Percentiles rank a stretch among this genome's conserved stretches.
These are phyloP conservation scores for Drosophila koepferae DNA, from an alignment of 2,888 invertebrate genomes.

Conservation along the genomic window DNA sequence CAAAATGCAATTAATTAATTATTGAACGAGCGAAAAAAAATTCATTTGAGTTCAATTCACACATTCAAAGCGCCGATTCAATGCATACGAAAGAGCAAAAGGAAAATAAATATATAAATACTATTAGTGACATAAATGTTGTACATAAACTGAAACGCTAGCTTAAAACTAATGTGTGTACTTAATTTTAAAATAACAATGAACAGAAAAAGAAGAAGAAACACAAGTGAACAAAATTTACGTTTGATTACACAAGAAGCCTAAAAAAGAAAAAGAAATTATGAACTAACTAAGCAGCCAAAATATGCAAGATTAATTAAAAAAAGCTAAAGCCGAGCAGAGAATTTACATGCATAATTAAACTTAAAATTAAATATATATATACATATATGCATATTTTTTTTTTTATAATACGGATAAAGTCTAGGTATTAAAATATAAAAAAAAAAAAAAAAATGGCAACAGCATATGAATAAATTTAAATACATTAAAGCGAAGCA, in stretches of 20 bases:
- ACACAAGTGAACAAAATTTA: constrained; percentile 5
- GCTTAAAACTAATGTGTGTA: constrained; percentile 60
- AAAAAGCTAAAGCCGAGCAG: constrained; percentile 27
- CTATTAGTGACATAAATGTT: constrained; percentile 76
- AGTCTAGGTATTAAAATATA: constrained; percentile 53
- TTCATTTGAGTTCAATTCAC: neutral
- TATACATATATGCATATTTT: no score
- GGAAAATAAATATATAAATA: constrained; percentile 32
- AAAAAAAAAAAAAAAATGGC: constrained; percentile 16
- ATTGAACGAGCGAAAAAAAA: constrained; percentile 6
- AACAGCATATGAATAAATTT: constrained; percentile 29
- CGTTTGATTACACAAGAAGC: constrained; percentile 56
- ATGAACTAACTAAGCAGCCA: constrained; percentile 56
- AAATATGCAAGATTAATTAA: constrained; percentile 43
- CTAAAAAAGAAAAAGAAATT: constrained; percentile 31
- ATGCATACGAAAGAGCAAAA: constrained; percentile 1
- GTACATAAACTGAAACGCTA: constrained; percentile 70
- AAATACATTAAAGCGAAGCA: constrained; percentile 29
- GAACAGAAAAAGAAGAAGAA: neutral
- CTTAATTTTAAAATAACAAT: constrained; percentile 52
- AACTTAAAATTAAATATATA: constrained; percentile 8
- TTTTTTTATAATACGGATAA: constrained; percentile 48
- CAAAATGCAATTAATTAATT: constrained; percentile 20
- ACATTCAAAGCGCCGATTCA: neutral
- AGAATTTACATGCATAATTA: constrained; percentile 29